These are phyloP conservation scores for Yoshiicerus persimilis DNA, from an alignment of 1,140 invertebrate genomes.

Conservation along the genomic window DNA sequence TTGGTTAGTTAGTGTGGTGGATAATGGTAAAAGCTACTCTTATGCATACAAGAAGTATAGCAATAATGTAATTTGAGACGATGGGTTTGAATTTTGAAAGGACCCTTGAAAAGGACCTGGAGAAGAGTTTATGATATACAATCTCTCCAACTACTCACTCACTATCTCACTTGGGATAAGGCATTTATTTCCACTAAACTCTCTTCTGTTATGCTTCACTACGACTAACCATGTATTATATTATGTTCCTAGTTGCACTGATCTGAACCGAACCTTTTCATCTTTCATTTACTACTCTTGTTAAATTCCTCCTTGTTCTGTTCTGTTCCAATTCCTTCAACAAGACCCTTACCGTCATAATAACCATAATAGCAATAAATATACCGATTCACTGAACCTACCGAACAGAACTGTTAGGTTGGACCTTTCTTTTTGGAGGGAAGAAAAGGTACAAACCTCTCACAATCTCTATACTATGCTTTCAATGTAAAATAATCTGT, in stretches of 20 bases:
- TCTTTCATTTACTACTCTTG: conserved; percentile 1
- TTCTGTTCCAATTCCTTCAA: conserved; percentile 10
- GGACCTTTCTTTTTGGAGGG: not conserved
- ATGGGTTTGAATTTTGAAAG: not conserved
- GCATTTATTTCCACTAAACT: not conserved
- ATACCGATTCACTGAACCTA: not conserved
- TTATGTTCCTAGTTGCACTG: not conserved
- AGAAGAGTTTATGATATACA: conserved; percentile 33
- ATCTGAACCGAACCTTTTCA: conserved; percentile 22
- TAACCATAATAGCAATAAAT: not conserved
- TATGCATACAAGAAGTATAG: not conserved
- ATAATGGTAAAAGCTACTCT: not conserved
- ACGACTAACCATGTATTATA: not conserved
- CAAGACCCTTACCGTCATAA: conserved; percentile 1
- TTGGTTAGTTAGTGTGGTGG: not conserved
- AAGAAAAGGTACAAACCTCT: conserved; percentile 1
- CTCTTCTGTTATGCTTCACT: not conserved
- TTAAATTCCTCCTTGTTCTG: not conserved
- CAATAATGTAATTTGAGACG: conserved; percentile 28
- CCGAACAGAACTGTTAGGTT: not conserved
- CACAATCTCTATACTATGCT: not conserved
- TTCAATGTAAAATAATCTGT: not conserved
- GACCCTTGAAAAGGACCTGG: conserved; percentile 22
- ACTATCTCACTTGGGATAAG: not conserved
- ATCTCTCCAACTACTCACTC: conserved; percentile 21